Base-by-base conservation (phyloP, 2,113 vertebrate species). In the Brachirus orientalis region DNA sequence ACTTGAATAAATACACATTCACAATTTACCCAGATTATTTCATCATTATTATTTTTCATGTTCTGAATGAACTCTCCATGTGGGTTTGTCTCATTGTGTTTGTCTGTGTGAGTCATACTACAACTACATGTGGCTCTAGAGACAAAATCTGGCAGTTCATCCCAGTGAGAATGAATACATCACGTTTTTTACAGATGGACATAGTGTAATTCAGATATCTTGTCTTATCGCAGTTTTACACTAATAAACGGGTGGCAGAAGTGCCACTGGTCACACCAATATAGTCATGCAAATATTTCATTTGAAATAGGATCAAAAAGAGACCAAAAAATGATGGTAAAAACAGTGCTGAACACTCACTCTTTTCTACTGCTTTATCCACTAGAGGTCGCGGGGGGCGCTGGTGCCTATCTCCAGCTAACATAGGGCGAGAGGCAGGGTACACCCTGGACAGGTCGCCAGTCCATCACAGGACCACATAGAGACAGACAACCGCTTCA, bases 91-190 rank as follows among this genome's bases (percentile, higher is more conserved):
- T 83, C 69, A 79, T 73, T 83, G 73, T 78, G 67, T 73, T 38
- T 61, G 51, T 53, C 65, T 72, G 64, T 51, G 66, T 85, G 85
- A 88, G 51, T 86, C 85, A 85, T 71, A 69, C 65, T 77, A 80
- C 71, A 67, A 82, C 74, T 82, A 63, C 61, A 71, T 41, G 53
- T 70, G 74, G 65, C 80, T 80, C 76, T 46, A 45, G 72, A 77
- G 77, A 84, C 63, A 48, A 80, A 89, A 80, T 76, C 85, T 79
- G 85, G 77, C 80, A 82, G 72, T 68, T 73, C 47, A 65, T 64
- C 52, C 58, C 35, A 45, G 77, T 56, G 63, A 77, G 77, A 80
- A 72, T 12, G 46, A 79, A 63, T 63, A 75, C 43, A 69, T 82
- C 70, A 70, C 47, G 16, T 65, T 82, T 57, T 77, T 56, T 67